A percentile compares a stretch with the other conserved stretches of the same genome.
phyloP scores from a whole-genome alignment of 92 coral and sea anemone species.

The Paramuricea clavata region DNA sequence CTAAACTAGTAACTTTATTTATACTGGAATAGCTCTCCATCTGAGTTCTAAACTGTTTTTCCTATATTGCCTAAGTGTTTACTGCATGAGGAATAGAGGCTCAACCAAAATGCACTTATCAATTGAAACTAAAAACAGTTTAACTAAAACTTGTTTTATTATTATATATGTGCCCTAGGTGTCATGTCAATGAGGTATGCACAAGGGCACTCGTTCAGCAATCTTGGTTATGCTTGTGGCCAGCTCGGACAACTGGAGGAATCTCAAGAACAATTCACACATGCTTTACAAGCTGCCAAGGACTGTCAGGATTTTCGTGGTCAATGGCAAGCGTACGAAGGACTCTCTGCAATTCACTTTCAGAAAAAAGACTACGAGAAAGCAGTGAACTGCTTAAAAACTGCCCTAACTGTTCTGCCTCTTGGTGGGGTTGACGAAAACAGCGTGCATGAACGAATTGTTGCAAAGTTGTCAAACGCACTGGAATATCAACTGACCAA shows the following conservation, averaged over 20 bases:
- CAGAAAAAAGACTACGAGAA: slow-evolving; percentile 77
- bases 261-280: slow-evolving; percentile 80
- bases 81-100: too few species aligned
- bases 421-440: slow-evolving; percentile 59
- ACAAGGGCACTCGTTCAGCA: slow-evolving; percentile 94
- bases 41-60: too few species aligned
- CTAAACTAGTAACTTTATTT: too few species aligned
- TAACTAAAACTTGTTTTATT: too few species aligned
- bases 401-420: slow-evolving; percentile 80
- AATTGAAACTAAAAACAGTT: too few species aligned
- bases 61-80: too few species aligned
- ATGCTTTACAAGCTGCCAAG: slow-evolving; percentile 91
- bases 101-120: too few species aligned
- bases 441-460: slow-evolving; percentile 85
- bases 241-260: slow-evolving; percentile 84
- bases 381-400: slow-evolving; percentile 86
- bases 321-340: slow-evolving; percentile 97
- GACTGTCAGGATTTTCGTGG: slow-evolving; percentile 79
- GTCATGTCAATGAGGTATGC: slow-evolving; percentile 83
- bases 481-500: slow-evolving; percentile 79
- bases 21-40: too few species aligned
- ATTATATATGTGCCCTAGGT: slow-evolving; percentile 67
- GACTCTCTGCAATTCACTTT: slow-evolving; percentile 91
- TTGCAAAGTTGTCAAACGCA: slow-evolving; percentile 91
- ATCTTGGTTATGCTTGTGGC: slow-evolving; percentile 96